Conservation (phyloP, 2,888 invertebrate genomes). For the Euclidia mi region DNA sequence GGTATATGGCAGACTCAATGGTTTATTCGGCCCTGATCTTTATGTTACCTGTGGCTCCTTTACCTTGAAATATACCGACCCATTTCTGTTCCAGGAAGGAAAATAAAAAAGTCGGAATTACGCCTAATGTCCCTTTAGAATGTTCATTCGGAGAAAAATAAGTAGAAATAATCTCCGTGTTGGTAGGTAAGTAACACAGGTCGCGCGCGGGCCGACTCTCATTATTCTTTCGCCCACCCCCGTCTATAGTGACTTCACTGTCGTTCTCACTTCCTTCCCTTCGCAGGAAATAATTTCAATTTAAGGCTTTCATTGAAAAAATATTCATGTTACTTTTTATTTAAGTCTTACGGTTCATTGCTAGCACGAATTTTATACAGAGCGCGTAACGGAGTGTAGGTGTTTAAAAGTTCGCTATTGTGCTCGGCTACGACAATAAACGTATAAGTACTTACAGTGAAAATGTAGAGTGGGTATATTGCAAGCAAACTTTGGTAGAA, state of each 20-base stretch:
- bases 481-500: constrained; percentile 76
- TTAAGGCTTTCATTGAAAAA: constrained; percentile 73
- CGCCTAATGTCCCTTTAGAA: constrained; percentile 67
- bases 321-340: constrained; percentile 67
- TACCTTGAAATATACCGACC: constrained; percentile 28
- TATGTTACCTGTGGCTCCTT: constrained; percentile 38
- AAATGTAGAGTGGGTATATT: constrained; percentile 63
- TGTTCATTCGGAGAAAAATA: constrained; percentile 76
- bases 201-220: constrained; percentile 66
- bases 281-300: constrained; percentile 79
- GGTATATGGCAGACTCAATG: background rate
- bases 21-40: constrained; percentile 14
- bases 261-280: constrained; percentile 82
- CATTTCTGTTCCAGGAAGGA: constrained; percentile 53
- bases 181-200: constrained; percentile 60
- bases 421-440: constrained; percentile 58
- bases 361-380: constrained; percentile 40
- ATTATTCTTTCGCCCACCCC: constrained; percentile 80
- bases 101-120: constrained; percentile 66
- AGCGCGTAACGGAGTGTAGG: constrained; percentile 39
- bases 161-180: constrained; percentile 75
- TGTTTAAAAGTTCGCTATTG: constrained; percentile 57
- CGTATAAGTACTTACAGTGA: constrained; percentile 58
- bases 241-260: constrained; percentile 81
- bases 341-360: constrained; percentile 40